Evolutionary conservation across 2,113 vertebrate species (phyloP).

Genomic region (Periophthalmus modestus): DNA sequence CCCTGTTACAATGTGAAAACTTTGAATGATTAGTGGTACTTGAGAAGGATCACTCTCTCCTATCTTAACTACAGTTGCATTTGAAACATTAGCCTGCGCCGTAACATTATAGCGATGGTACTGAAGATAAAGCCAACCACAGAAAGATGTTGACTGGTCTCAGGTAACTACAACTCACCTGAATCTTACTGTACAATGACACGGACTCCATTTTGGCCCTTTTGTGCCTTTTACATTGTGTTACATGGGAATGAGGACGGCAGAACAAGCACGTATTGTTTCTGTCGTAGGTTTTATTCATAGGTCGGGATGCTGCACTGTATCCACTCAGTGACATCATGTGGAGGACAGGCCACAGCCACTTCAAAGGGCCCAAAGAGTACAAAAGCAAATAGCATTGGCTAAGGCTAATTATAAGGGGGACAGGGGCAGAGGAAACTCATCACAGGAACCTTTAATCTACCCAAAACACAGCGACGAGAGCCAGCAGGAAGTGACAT

Average conservation of each 20-base stretch:
- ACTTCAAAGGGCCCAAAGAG: constrained; percentile 60
- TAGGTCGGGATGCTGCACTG: constrained; percentile 19
- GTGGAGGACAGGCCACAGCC: constrained; percentile 19
- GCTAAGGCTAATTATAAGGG: constrained; percentile 65
- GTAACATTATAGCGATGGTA: constrained; percentile 49
- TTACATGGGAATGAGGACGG: constrained; percentile 80
- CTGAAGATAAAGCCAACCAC: constrained; percentile 48
- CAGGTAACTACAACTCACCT: constrained; percentile 61
- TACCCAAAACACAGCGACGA: constrained; percentile 35
- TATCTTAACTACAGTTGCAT: constrained; percentile 10
- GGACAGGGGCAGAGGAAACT: constrained; percentile 53
- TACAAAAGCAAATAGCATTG: constrained; percentile 57
- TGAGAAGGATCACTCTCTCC: constrained; percentile 9
- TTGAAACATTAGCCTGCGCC: constrained; percentile 27
- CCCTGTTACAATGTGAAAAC: background rate
- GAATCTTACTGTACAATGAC: constrained; percentile 49
- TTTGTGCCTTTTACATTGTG: constrained; percentile 71
- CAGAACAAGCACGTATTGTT: constrained; percentile 69
- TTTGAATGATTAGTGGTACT: background rate
- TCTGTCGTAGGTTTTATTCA: constrained; percentile 54
- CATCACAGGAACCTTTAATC: constrained; percentile 66
- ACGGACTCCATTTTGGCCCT: constrained; percentile 44
- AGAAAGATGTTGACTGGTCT: constrained; percentile 42
- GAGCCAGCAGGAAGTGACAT: constrained; percentile 51
- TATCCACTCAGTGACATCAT: constrained; percentile 27